Conservation (phyloP, 2,113 vertebrate genomes). For the Microcebus tavaratra region DNA sequence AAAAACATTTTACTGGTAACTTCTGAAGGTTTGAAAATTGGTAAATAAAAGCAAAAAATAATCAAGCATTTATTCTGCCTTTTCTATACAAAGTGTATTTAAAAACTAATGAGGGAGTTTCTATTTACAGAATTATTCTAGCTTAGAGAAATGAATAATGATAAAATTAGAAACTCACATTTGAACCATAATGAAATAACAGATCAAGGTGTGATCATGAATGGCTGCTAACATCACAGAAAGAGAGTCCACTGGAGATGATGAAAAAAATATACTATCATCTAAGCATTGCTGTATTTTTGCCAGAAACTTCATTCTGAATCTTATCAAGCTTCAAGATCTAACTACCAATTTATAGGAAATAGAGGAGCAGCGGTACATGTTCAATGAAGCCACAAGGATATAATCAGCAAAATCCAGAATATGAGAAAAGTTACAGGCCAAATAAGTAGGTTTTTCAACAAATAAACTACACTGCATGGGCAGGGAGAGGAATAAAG, state of each 20-base stretch:
- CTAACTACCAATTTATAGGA: neutral
- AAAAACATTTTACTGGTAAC: neutral
- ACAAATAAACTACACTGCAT: neutral
- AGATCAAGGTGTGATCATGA: neutral
- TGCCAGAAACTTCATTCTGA: neutral
- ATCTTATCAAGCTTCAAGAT: neutral
- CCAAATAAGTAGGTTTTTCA: neutral
- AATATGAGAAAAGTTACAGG: neutral
- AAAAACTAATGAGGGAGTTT: neutral
- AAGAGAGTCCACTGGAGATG: neutral
- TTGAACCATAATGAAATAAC: neutral
- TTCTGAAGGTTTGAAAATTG: neutral
- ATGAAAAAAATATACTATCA: neutral
- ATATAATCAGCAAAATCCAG: slow-evolving; percentile 4
- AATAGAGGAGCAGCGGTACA: neutral
- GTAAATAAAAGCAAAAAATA: neutral
- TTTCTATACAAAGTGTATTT: neutral
- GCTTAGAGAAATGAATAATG: neutral
- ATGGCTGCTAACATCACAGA: neutral
- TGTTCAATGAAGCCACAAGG: neutral
- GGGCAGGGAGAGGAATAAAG: too few species aligned
- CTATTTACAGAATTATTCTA: neutral
- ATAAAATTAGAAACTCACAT: neutral
- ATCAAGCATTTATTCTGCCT: neutral
- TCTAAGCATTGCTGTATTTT: neutral